Evolutionary conservation across 2,113 vertebrate species (phyloP), one percentile per base, ranked within the genome.

Genomic region (Corvus hawaiiensis): DNA sequence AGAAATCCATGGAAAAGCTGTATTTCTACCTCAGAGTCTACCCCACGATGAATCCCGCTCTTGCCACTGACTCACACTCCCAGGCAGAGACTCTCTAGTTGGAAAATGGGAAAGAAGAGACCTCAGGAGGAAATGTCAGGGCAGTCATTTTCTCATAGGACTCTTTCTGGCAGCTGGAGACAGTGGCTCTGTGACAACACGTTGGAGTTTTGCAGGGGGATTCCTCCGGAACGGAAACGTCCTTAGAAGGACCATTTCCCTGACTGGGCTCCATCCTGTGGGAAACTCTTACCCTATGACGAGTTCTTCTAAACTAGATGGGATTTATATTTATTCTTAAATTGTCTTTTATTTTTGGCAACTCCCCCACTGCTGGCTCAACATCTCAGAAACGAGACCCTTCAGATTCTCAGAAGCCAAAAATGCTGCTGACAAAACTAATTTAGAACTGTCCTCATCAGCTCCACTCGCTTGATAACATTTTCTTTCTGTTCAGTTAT

Each of bases 221-320:
- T 96, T 94, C 96, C 95, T 94, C 89, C 43, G 6, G 81, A 96
- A 27, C 23, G 79, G 94, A 96, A 95, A 58, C 62, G 11, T 82
- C 92, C 93, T 84, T 69, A 84, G 61, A 90, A 93, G 79, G 91
- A 95, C 61, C 79, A 84, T 93, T 94, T 91, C 90, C 79, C 71
- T 88, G 39, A 13, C 84, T 63, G 5, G 35, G 30, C 35, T 54
- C 80, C 46, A 90, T 91, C 93, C 94, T 97, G 96, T 97, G 96
- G 96, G 96, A 97, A 97, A 97, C 87, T 94, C 51, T 90, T 91
- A 93, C 93, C 90, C 95, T 96, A 89, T 95, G 93, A 96, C 62
- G 73, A 96, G 88, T 71, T 64, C 95, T 94, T 88, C 93, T 91
- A 61, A 97, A 93, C 88, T 59, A 86, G 86, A 96, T 89, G 64